A percentile compares a stretch with the other conserved stretches of the same genome.
These are phyloP conservation scores for Doryteuthis pealeii DNA, from an alignment of 1,140 invertebrate species.

Conservation along the genomic window DNA sequence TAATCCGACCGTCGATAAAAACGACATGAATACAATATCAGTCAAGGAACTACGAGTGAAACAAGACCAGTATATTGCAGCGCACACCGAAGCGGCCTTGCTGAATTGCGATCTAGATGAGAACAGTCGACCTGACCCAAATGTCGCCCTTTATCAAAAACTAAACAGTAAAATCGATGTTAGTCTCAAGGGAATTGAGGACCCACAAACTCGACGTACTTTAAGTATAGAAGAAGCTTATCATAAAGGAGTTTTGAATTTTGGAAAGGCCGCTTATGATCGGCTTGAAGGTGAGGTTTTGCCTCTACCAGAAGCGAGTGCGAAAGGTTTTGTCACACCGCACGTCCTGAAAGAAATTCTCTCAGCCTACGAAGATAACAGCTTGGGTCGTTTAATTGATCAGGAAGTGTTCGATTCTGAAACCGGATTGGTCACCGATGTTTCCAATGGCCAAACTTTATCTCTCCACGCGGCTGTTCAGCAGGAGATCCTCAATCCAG, in stretches of 20 bases:
- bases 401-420: conserved; percentile 80
- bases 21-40: conserved; percentile 74
- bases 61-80: conserved; percentile 41
- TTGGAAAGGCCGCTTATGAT: conserved; percentile 53
- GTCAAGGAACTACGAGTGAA: conserved; percentile 49
- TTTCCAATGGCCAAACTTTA: conserved; percentile 43
- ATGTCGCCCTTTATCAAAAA: conserved; percentile 34
- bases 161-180: conserved; percentile 69
- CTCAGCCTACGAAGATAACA: conserved; percentile 42
- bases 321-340: conserved; percentile 80
- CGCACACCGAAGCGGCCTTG: conserved; percentile 19
- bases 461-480: conserved; percentile 72
- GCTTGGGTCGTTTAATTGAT: conserved; percentile 64
- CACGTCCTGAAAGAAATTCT: conserved; percentile 69
- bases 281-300: conserved; percentile 61
- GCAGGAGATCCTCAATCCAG: conserved; percentile 73
- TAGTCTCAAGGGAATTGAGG: conserved; percentile 77
- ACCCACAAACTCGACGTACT: conserved; percentile 70
- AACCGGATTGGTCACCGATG: conserved; percentile 70
- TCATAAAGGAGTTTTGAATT: conserved; percentile 70
- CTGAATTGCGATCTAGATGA: conserved; percentile 78
- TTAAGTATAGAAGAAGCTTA: conserved; percentile 79
- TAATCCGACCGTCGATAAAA: conserved; percentile 36
- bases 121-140: conserved; percentile 65
- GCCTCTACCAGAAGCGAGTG: conserved; percentile 80